phyloP scores from a whole-genome alignment of 2,113 vertebrate species.

The Eolophus roseicapilla region DNA sequence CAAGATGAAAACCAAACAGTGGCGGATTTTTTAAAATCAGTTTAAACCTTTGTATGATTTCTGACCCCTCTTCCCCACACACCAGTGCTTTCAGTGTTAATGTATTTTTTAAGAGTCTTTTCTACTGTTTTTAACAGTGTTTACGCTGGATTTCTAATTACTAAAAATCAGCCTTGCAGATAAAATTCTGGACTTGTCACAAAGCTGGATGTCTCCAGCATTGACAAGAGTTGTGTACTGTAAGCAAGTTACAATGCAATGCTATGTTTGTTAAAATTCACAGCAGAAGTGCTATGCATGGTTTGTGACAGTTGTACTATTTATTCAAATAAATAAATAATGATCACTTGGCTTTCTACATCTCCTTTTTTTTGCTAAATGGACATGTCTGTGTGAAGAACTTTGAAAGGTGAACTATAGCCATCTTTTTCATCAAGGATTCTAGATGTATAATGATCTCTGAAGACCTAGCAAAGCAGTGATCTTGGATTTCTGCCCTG shows the following conservation, averaged over 20 bases:
- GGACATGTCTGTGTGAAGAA: not conserved
- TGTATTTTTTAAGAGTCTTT: constrained; percentile 13
- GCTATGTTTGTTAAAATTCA: not conserved
- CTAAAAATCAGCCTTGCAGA: constrained; percentile 19
- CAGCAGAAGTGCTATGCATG: not conserved
- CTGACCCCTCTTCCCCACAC: not conserved
- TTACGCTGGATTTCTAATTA: constrained; percentile 55
- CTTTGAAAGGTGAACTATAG: not conserved
- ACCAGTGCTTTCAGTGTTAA: constrained; percentile 26
- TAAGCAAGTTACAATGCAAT: constrained; percentile 52
- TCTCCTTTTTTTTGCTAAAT: not conserved
- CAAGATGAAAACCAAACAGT: not conserved
- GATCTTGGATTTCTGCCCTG: not conserved
- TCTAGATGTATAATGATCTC: not conserved
- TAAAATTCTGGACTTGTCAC: not conserved
- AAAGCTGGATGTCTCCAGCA: not conserved
- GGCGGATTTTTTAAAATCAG: not conserved
- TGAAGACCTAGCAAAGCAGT: not conserved
- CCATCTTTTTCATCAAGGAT: not conserved
- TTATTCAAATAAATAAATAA: constrained; percentile 49
- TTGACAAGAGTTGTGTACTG: constrained; percentile 9
- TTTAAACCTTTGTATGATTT: not conserved
- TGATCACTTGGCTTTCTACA: not conserved
- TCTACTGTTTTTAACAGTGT: constrained; percentile 34
- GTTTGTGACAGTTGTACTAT: not conserved